These are phyloP conservation scores for Manis pentadactyla DNA, from an alignment of 2,797 vertebrate species.

Conservation along the genomic window DNA sequence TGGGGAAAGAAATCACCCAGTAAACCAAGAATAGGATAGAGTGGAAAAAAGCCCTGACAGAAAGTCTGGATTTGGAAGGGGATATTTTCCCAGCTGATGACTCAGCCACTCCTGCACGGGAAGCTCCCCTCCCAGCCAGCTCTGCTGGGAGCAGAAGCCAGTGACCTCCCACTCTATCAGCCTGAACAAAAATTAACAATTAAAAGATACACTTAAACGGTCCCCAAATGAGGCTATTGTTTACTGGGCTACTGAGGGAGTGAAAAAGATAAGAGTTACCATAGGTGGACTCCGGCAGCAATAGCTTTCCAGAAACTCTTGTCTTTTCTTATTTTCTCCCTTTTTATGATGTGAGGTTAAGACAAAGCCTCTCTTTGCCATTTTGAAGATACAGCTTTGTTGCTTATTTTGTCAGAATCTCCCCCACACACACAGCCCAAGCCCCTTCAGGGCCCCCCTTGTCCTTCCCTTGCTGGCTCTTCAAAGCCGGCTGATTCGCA, in stretches of 20 bases:
- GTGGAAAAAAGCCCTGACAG: background rate
- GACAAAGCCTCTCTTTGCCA: slow-evolving; percentile 70
- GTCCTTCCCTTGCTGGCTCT: slow-evolving; percentile 42
- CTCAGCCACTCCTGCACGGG: background rate
- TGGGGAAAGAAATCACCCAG: background rate
- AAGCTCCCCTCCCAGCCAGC: background rate
- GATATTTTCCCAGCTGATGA: slow-evolving; percentile 33
- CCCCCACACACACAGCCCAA: background rate
- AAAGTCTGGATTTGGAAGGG: background rate
- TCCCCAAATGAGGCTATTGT: slow-evolving; percentile 52
- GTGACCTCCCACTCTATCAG: slow-evolving; percentile 37
- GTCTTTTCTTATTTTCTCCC: slow-evolving; percentile 23
- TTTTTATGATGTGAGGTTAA: slow-evolving; percentile 28
- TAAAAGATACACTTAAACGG: slow-evolving; percentile 65
- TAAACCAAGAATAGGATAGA: background rate
- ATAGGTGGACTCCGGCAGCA: background rate
- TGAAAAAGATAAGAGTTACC: background rate
- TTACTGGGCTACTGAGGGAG: slow-evolving; percentile 35
- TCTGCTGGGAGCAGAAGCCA: background rate
- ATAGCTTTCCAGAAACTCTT: slow-evolving; percentile 40
- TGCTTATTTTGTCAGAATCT: slow-evolving; percentile 80
- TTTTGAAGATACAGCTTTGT: slow-evolving; percentile 75
- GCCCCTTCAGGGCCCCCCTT: background rate
- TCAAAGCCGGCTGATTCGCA: slow-evolving; percentile 63
- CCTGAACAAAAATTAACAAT: slow-evolving; percentile 21